These are phyloP conservation scores for Ophion ellenae DNA, from an alignment of 2,888 invertebrate genomes.

Conservation along the genomic window DNA sequence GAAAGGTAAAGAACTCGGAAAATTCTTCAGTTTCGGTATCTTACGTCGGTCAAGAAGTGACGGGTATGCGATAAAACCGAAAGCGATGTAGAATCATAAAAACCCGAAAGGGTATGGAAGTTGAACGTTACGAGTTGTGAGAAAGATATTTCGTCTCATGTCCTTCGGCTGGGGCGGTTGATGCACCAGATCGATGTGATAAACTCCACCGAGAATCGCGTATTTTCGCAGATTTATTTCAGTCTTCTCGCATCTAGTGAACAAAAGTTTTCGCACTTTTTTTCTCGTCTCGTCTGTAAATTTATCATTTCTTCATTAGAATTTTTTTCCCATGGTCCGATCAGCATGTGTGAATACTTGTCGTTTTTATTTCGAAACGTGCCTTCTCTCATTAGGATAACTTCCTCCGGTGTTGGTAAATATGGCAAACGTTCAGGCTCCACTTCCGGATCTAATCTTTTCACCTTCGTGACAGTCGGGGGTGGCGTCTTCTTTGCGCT, in stretches of 20 bases:
- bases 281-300: conserved; percentile 82
- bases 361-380: conserved; percentile 17
- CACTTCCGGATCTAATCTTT: conserved; percentile 82
- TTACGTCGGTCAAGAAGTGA: no score
- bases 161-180: conserved; percentile 92
- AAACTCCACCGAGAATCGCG: conserved; percentile 90
- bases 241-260: conserved; percentile 77
- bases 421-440: conserved; percentile 83
- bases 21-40: no score
- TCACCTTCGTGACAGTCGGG: conserved; percentile 50
- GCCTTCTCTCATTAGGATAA: conserved; percentile 77
- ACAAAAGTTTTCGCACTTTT: conserved; percentile 74
- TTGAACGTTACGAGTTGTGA: conserved; percentile 86
- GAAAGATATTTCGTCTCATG: conserved; percentile 84
- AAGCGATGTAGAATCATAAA: not conserved
- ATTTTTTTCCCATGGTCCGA: not conserved
- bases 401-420: conserved; percentile 76
- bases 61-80: not conserved
- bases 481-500: conserved; percentile 62
- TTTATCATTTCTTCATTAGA: not conserved
- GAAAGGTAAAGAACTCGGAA: no score
- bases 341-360: not conserved
- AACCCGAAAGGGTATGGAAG: not conserved
- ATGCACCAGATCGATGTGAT: conserved; percentile 89
- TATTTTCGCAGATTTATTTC: conserved; percentile 91